These are phyloP conservation scores for Gymnobelideus leadbeateri DNA, from an alignment of 2,113 vertebrate genomes.

Conservation along the genomic window DNA sequence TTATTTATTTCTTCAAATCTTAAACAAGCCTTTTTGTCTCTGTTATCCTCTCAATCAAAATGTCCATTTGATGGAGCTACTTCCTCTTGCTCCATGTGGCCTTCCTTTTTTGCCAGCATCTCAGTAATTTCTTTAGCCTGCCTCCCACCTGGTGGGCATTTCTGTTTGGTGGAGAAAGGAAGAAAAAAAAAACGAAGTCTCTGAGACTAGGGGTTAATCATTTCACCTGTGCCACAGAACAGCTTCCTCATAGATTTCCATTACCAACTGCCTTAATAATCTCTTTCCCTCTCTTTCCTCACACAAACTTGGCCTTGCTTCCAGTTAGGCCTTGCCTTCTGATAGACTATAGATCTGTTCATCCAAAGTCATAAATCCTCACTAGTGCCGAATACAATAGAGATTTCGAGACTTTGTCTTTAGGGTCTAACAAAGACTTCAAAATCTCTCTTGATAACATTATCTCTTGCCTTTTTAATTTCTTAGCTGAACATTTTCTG, in stretches of 20 bases:
- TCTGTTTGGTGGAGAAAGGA: conserved; percentile 42
- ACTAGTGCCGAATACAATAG: conserved; percentile 42
- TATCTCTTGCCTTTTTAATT: conserved; percentile 71
- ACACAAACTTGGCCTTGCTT: conserved; percentile 25
- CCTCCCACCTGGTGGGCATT: background rate
- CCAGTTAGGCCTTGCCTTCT: conserved; percentile 60
- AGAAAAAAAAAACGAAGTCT: conserved; percentile 1
- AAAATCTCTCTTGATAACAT: conserved; percentile 67
- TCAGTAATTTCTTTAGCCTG: background rate
- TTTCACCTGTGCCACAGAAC: conserved; percentile 54
- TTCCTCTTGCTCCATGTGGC: background rate
- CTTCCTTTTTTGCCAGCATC: conserved; percentile 30
- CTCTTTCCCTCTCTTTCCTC: conserved; percentile 49
- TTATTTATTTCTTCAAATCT: conserved; percentile 48
- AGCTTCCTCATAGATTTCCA: conserved; percentile 62
- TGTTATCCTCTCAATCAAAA: background rate
- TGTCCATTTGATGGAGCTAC: background rate
- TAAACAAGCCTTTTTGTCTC: conserved; percentile 6
- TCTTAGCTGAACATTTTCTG: conserved; percentile 68
- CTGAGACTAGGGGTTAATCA: conserved; percentile 55
- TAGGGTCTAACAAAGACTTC: conserved; percentile 43
- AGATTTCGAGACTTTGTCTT: conserved; percentile 67
- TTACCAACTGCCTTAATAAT: conserved; percentile 61
- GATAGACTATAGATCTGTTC: conserved; percentile 54
- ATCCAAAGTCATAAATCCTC: conserved; percentile 72